These are phyloP conservation scores for Conger conger DNA, from an alignment of 2,113 vertebrate genomes.

Conservation along the genomic window DNA sequence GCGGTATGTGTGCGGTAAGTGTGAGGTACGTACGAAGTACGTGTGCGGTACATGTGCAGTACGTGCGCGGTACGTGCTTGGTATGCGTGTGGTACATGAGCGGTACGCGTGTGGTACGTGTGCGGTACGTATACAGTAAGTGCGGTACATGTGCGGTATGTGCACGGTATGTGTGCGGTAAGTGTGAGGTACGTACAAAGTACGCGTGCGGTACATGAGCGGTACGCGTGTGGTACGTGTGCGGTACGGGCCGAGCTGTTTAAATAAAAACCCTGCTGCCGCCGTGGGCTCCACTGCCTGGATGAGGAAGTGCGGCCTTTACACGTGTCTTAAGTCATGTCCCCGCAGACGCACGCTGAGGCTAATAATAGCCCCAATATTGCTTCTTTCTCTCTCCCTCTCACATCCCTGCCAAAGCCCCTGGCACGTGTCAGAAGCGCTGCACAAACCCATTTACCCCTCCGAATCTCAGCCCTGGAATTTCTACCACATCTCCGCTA, in stretches of 20 bases:
- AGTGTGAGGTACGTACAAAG: too few relatives aligned
- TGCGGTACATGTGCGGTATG: too few relatives aligned
- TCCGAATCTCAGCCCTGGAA: constrained; percentile 24
- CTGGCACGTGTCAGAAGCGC: background rate
- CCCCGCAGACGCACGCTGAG: background rate
- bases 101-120: too few relatives aligned
- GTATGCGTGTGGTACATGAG: too few relatives aligned
- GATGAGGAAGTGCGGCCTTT: background rate
- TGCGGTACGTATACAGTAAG: too few relatives aligned
- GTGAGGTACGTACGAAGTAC: too few relatives aligned
- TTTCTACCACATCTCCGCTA: constrained; percentile 49
- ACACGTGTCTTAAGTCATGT: background rate
- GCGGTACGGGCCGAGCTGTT: background rate
- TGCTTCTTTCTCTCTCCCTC: constrained; percentile 36
- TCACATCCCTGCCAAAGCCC: constrained; percentile 16
- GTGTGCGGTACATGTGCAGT: too few relatives aligned
- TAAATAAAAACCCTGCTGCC: background rate
- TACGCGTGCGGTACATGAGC: too few relatives aligned
- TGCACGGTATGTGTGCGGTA: too few relatives aligned
- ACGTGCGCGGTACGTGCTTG: too few relatives aligned
- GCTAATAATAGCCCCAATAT: constrained; percentile 29
- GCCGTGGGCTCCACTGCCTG: background rate
- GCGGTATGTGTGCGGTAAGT: too few relatives aligned
- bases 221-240: too few relatives aligned
- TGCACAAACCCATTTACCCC: constrained; percentile 4